Evolutionary conservation across 2,113 vertebrate species (phyloP), one percentile per base, ranked within the genome.

Genomic region (Alectura lathami): DNA sequence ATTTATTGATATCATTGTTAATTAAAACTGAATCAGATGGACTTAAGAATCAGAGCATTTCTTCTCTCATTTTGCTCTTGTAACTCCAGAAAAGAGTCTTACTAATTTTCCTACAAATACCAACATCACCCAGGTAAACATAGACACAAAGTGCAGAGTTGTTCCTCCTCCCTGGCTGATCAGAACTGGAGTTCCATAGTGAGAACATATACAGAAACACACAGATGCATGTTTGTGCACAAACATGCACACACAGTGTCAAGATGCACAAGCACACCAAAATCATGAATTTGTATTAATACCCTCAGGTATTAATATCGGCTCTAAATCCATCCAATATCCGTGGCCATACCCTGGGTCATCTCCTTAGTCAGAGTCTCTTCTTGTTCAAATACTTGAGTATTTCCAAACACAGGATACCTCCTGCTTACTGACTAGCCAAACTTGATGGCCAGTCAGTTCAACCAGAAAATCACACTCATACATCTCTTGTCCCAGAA

Each of bases 51-150:
- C 40, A 62, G 6, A 72, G 34, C 51, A 70, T 56, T n/a, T 66
- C 23, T 72, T 86, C 3, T 64, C 17, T 69, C 4, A 0, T n/a
- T n/a, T n/a, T 53, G 4, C 1, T 85, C 3, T 83, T 50, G 5
- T 26, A 5, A 1, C 11, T 86, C 16, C 22, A 24, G 22, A 26
- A 69, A 13, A 54, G 20, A 13, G 15, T 9, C 62, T 62, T 62
- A 22, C 1, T 0, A 0, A 1, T 27, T 38, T 13, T 23, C 38
- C 53, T 15, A 11, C 13, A 59, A 60, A 77, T 15, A 22, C 4
- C 17, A 27, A 5, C 14, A 54, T 4, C 13, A 54, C 56, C 17
- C 8, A 40, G 0, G 0, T n/a, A 53, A 77, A 51, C 16, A 12
- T 30, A 8, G 23, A 30, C 20, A 8, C 8, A 12, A 24, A 34